Evolutionary conservation across 2,797 vertebrate species (phyloP), one percentile per base, ranked within the genome.

Genomic region (Streptopelia turtur): DNA sequence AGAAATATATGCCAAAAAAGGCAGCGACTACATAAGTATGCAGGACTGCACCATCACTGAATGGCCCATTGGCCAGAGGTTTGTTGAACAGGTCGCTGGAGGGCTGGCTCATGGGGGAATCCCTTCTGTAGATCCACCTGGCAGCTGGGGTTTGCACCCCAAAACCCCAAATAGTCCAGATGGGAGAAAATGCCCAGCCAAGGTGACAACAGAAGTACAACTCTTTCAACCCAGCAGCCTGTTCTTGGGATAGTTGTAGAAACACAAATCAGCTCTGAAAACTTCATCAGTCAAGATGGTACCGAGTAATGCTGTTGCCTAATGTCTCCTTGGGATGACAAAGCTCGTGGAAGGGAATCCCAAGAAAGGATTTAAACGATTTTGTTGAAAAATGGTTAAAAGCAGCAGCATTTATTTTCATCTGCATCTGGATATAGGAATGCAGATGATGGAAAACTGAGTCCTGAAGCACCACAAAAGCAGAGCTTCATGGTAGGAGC

Each of bases 301-400:
- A 80, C 21, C 35, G 28, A 10, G 0, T 14, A 60, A 52, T 1
- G 3, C 11, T 39, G 20, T 5, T 3, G 1, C 37, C 33, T 39
- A 43, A 65, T 2, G 33, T 11, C 47, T 53, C 57, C 13, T 1
- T 71, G 61, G 49, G 12, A 41, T 60, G 63, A 74, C 53, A 66
- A 60, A 70, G n/a, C 21, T 70, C 23, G 10, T 20, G 33, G 16
- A 66, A 64, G 18, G 17, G 82, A 90, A 82, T 5, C 1, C 31
- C 6, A 6, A 61, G 53, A 77, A 77, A 85, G 4, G 5, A 61
- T 13, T 64, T 43, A 9, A 43, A 55, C 3, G 16, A 17, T 68
- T 84, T 50, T 74, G 14, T n/a, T 30, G 14, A 23, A 78, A 45
- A 89, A 56, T 1, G 2, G 17, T 31, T 70, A 35, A 76, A 91